phyloP scores from a whole-genome alignment of 2,888 invertebrate genomes.

The Rhamphomyia laevipes region DNA sequence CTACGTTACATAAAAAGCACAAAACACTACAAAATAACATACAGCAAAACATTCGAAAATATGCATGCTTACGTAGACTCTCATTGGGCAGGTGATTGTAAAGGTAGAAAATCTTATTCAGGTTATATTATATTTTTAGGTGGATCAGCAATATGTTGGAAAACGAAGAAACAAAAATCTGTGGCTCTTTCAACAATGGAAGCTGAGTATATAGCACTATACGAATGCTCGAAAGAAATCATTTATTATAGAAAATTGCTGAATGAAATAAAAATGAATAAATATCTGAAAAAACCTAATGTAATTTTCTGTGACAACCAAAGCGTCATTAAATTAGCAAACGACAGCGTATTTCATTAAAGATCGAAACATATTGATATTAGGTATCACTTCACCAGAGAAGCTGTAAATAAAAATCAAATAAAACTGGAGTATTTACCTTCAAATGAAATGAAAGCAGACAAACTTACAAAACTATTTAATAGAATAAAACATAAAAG shows the following conservation, averaged over 20 bases:
- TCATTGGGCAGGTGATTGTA: background rate
- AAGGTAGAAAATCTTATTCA: background rate
- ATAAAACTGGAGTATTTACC: background rate
- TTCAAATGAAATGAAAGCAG: background rate
- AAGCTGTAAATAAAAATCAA: background rate
- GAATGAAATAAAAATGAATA: too few species aligned
- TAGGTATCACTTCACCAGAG: background rate
- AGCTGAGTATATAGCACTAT: conserved; percentile 1
- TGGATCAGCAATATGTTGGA: background rate
- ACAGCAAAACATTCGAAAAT: background rate
- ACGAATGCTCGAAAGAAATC: background rate
- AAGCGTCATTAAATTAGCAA: background rate
- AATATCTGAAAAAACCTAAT: too few species aligned
- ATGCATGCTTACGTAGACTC: background rate
- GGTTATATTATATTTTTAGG: background rate
- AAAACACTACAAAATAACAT: too few species aligned
- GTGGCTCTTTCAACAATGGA: conserved; percentile 4
- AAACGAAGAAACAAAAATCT: background rate
- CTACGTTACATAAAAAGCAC: too few species aligned
- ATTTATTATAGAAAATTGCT: too few species aligned
- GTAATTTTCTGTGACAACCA: conserved; percentile 5
- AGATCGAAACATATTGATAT: conserved; percentile 5
- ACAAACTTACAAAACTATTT: background rate
- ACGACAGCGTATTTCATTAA: conserved; percentile 1
- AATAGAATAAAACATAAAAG: too few species aligned